Evolutionary conservation across 2,113 vertebrate genomes (phyloP).

Genomic region (Arvicanthis niloticus): DNA sequence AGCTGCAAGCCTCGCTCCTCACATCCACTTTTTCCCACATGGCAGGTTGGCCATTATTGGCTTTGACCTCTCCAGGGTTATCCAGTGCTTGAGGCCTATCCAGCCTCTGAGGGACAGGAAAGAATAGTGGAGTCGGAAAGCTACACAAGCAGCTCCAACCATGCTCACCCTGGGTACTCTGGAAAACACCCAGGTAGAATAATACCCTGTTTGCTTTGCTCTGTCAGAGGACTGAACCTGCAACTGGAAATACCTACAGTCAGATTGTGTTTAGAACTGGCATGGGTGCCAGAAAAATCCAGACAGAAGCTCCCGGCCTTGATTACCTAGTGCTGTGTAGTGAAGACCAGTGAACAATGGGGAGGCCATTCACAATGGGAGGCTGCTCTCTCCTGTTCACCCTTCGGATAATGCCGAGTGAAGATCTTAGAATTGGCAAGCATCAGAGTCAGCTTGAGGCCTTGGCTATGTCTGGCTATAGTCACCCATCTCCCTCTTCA

Average conservation of each 20-base stretch:
- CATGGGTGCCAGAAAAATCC: too few species aligned
- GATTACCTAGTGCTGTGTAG: not conserved
- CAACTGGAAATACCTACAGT: not conserved
- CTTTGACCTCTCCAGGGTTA: not conserved
- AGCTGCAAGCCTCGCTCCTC: not conserved
- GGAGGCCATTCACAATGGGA: not conserved
- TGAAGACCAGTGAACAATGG: not conserved
- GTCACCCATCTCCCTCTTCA: rapidly evolving
- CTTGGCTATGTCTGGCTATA: not conserved
- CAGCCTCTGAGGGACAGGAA: not conserved
- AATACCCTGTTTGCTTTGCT: rapidly evolving
- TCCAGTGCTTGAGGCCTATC: not conserved
- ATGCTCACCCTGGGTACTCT: not conserved
- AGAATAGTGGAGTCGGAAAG: not conserved
- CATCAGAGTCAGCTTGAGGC: not conserved
- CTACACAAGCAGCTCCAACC: too few species aligned
- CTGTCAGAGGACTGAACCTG: not conserved
- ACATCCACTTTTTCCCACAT: too few species aligned
- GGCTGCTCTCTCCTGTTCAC: not conserved
- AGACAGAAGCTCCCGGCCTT: not conserved
- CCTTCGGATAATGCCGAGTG: not conserved
- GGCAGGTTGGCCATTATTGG: not conserved
- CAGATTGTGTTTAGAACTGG: not conserved
- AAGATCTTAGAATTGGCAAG: not conserved
- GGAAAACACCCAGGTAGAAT: not conserved